Base-by-base conservation (phyloP, 2,113 vertebrate genomes). In the Pelecanoides urinatrix region DNA sequence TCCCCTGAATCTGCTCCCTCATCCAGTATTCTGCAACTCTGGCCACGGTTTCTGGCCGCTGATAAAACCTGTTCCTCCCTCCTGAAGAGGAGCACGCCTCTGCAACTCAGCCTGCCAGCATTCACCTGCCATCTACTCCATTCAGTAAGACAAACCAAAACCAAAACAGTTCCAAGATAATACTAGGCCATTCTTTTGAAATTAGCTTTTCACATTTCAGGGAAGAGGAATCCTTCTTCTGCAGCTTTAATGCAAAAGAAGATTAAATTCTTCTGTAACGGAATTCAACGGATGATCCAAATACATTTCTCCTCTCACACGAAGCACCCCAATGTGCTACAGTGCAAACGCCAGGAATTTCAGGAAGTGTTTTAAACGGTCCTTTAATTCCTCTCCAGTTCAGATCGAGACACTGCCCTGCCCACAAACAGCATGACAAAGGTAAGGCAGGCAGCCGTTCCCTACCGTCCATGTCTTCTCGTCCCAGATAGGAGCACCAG, bases 401-500 rank as follows among this genome's bases (percentile, higher is more conserved):
- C 29, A 36, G 76, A 17, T 6, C 30, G 13, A 38, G n/a, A 10
- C 9, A 6, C 26, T 7, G 12, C 56, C 56, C 62, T 40, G 40
- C 56, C 55, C 65, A 44, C 2, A 8, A 10, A n/a, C 30, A 49
- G 44, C 45, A 11, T 0, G 9, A 10, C 22, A 21, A 34, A 27
- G 47, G 32, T 5, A 7, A 68, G 45, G 20, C 34, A 17, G 20
- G 45, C 7, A 23, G 34, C 29, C 2, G 2, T 0, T 62, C 45
- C 98, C 94, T 90, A 99, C 99, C 99, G 1, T 99, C 98, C 97
- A 99, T 99, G 81, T 99, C 99, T n/a, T 98, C 98, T 12, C 90
- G 94, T 15, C 98, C 99, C 68, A 99, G 86, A 62, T 99, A 99
- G 96, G 99, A 99, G 97, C 99, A 99, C 99, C 99, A 99, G 63